Conservation (phyloP, 2,797 vertebrate species). For the Leptodactylus fallax region DNA sequence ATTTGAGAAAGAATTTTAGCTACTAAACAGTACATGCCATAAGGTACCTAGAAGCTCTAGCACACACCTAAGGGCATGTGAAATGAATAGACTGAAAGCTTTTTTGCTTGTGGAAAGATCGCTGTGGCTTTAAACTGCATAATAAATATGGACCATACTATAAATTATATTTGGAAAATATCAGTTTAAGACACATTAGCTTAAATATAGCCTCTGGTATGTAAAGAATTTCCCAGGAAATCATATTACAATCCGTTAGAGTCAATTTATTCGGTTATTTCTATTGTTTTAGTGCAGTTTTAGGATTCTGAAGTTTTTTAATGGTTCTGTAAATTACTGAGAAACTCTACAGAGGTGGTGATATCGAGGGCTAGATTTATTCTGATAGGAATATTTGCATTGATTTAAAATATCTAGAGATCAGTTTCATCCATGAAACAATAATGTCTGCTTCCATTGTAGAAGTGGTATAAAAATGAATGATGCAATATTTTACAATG, state of each 20-base stretch:
- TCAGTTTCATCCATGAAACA: background rate
- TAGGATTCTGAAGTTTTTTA: background rate
- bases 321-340: background rate
- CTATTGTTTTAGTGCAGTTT: background rate
- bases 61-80: conserved; percentile 37
- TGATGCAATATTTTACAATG: background rate
- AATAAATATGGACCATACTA: conserved; percentile 31
- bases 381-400: background rate
- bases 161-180: conserved; percentile 33
- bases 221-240: background rate
- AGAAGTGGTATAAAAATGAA: background rate
- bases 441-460: background rate
- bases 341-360: background rate
- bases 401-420: background rate
- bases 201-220: conserved; percentile 15
- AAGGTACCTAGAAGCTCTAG: conserved; percentile 23
- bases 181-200: background rate
- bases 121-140: conserved; percentile 39
- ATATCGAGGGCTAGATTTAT: background rate
- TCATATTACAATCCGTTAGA: background rate
- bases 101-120: conserved; percentile 32
- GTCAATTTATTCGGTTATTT: background rate
- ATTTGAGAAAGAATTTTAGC: conserved; percentile 22
- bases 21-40: conserved; percentile 28
- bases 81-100: conserved; percentile 20